phyloP scores from a whole-genome alignment of 1,140 invertebrate species.

The Teleogryllus occipitalis region DNA sequence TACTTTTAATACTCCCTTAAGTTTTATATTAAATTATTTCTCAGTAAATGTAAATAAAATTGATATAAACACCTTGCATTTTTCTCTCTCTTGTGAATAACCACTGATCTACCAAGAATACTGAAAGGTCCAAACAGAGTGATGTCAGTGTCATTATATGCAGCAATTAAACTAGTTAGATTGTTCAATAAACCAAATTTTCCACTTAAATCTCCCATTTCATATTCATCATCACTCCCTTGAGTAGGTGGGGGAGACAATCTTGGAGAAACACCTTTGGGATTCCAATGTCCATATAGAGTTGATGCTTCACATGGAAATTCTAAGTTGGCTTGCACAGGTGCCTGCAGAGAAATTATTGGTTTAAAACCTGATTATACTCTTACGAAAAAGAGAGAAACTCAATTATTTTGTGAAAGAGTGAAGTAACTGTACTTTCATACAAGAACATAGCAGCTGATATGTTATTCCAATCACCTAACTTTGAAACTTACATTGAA shows the following conservation, averaged over 20 bases:
- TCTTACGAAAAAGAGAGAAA: no score
- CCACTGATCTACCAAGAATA: conserved; percentile 79
- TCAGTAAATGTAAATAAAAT: conserved; percentile 8
- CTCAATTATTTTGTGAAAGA: no score
- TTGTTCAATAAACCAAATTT: conserved; percentile 64
- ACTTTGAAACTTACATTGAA: no score
- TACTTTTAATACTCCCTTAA: not conserved
- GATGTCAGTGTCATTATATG: conserved; percentile 75
- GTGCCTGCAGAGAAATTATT: conserved; percentile 44
- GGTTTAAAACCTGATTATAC: no score
- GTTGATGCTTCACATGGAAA: conserved; percentile 80
- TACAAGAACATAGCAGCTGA: no score
- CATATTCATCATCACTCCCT: conserved; percentile 74
- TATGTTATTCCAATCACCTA: no score
- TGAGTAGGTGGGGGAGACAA: conserved; percentile 48
- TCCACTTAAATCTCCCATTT: conserved; percentile 81
- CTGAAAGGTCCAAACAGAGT: conserved; percentile 75
- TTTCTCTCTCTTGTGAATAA: conserved; percentile 61
- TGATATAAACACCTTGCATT: not conserved
- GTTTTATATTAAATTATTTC: not conserved
- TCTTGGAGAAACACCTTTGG: conserved; percentile 55
- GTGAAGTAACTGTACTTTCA: no score
- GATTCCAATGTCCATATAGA: conserved; percentile 77
- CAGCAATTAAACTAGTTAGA: conserved; percentile 43
- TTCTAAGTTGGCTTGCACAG: conserved; percentile 68